These are phyloP conservation scores for Dendrolimus houi DNA, from an alignment of 2,888 invertebrate species.

Conservation along the genomic window DNA sequence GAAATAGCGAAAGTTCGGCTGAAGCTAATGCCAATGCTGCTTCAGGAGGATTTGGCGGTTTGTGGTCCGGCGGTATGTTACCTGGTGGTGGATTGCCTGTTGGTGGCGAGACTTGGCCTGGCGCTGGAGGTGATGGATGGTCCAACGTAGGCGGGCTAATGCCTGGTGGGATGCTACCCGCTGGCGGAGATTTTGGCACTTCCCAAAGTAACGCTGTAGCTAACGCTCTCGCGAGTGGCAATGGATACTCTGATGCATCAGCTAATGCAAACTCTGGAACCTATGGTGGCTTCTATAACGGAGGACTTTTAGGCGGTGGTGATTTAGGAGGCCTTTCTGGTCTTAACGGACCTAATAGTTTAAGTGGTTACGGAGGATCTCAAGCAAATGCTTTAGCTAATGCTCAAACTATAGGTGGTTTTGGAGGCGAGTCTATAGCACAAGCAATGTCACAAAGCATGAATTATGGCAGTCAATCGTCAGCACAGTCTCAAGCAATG, in stretches of 20 bases:
- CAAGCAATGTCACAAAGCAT: conserved; percentile 7
- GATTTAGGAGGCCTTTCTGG: conserved; percentile 13
- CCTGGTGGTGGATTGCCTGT: not conserved
- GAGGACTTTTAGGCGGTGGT: conserved; percentile 3
- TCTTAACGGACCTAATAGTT: conserved; percentile 7
- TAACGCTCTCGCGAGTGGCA: conserved; percentile 3
- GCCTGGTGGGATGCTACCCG: not conserved
- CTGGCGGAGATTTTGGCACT: conserved; percentile 3
- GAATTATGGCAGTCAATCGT: not conserved
- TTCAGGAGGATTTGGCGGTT: not conserved
- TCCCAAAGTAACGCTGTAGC: not conserved
- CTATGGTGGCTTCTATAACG: not conserved
- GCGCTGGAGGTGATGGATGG: conserved; percentile 5
- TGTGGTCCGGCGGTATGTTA: not conserved
- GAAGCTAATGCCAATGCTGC: not conserved
- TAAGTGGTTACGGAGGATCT: conserved; percentile 3
- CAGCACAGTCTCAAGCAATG: not conserved
- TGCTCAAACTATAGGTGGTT: not conserved
- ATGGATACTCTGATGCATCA: conserved; percentile 1
- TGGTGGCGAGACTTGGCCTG: no score
- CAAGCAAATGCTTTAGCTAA: conserved; percentile 1
- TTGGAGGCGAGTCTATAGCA: conserved; percentile 5
- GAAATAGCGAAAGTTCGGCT: not conserved
- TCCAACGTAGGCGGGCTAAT: not conserved
- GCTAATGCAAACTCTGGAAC: conserved; percentile 6